Conservation (phyloP, 2,113 vertebrate genomes). For the Carlito syrichta region DNA sequence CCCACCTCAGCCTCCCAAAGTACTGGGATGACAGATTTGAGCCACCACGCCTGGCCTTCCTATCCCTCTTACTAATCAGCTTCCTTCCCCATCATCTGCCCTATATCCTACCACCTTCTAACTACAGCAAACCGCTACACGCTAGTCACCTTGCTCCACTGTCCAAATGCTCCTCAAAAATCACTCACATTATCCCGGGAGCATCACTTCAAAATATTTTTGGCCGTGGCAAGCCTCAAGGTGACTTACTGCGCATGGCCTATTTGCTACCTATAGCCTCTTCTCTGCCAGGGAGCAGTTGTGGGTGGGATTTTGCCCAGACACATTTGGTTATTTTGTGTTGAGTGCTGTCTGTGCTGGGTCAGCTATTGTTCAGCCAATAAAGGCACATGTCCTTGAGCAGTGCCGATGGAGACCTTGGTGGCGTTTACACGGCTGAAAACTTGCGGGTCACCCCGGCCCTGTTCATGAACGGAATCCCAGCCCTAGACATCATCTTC, state of each 20-base stretch:
- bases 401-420: not conserved
- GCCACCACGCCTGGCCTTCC: too few relatives aligned
- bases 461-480: not conserved
- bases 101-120: not conserved
- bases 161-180: not conserved
- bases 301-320: not conserved
- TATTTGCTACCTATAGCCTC: not conserved
- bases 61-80: not conserved
- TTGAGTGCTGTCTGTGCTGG: not conserved
- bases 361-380: not conserved
- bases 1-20: too few relatives aligned
- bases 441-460: not conserved
- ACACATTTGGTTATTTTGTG: not conserved
- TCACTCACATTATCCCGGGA: not conserved
- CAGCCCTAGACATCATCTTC: not conserved
- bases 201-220: conserved; percentile 6
- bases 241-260: not conserved
- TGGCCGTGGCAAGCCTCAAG: not conserved
- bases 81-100: not conserved
- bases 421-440: not conserved
- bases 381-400: not conserved
- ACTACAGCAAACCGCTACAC: not conserved
- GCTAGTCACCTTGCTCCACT: not conserved
- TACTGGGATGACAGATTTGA: too few relatives aligned
- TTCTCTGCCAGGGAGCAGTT: not conserved